Percentiles rank a stretch among this genome's conserved stretches.
These are phyloP conservation scores for Lutraria rhynchaena DNA, from an alignment of 1,140 invertebrate genomes.

Conservation along the genomic window DNA sequence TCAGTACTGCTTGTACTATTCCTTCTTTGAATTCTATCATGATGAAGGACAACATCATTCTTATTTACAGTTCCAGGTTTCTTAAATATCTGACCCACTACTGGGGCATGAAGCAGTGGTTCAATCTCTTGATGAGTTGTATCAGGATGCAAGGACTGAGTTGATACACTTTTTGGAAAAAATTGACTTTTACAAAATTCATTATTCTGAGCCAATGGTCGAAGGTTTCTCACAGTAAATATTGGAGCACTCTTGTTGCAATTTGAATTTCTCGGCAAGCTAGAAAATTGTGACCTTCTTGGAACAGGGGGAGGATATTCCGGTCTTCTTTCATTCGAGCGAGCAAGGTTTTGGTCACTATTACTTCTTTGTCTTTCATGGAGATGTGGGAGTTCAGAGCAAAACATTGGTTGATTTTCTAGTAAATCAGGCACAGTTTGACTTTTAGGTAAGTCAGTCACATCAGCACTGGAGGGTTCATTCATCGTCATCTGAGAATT, in stretches of 20 bases:
- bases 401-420: slow-evolving; percentile 1
- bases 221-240: slow-evolving; percentile 74
- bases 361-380: slow-evolving; percentile 29
- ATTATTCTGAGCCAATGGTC: slow-evolving; percentile 74
- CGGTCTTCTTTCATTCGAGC: background rate
- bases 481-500: too few species aligned
- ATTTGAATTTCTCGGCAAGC: background rate
- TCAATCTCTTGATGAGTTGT: background rate
- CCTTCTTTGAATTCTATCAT: slow-evolving; percentile 3
- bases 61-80: background rate
- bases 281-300: background rate
- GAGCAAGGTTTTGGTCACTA: slow-evolving; percentile 10
- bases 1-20: slow-evolving; percentile 71
- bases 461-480: too few species aligned
- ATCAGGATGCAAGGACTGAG: background rate
- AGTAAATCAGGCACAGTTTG: slow-evolving; percentile 23
- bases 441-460: background rate
- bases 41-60: background rate
- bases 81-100: slow-evolving; percentile 39
- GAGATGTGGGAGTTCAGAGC: too few species aligned
- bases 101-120: slow-evolving; percentile 37
- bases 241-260: background rate
- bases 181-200: slow-evolving; percentile 73
- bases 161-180: slow-evolving; percentile 53
- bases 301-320: background rate